Base-by-base conservation (phyloP, 2,888 invertebrate species). In the Drosophila suboccidentalis region DNA sequence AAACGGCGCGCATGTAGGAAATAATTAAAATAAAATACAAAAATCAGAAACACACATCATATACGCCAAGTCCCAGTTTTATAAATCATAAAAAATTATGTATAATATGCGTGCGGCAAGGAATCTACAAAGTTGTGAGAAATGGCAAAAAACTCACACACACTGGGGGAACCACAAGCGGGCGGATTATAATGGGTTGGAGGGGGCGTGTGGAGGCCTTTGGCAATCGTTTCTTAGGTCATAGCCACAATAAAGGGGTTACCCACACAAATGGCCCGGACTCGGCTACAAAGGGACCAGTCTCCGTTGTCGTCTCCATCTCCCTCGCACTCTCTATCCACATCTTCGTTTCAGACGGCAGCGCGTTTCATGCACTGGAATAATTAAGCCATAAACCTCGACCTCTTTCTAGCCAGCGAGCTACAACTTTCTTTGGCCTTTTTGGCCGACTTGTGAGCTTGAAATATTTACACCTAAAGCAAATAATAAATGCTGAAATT, bases 311-410 rank as follows among this genome's bases (percentile, higher is more conserved):
- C 41, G 1, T 11, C 32, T 41, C 29, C 8, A 5, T 11, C 43
- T 19, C 19, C 10, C 11, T n/a, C 15, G 17, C 10, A 13, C 1
- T n/a, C 39, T 26, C 10, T 38, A 6, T n/a, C 39, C 17, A 11
- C 22, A 1, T 44, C 34, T 10, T 6, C 13, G 55, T 34, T 10
- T 55, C 5, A 59, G 59, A 38, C 36, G 54, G 53, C 58, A 57
- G 71, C 66, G 67, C 9, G 55, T 34, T 10, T 89, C 90, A 88
- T 88, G 88, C 81, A 82, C 88, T 75, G 63, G 70, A 90, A 88
- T 85, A 88, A 88, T 90, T 88, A 88, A 90, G 90, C 86, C 73
- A 84, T 90, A 89, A 90, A 75, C 90, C 90, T 90, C 88, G 90
- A 88, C 90, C 90, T 83, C 90, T 79, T 90, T 85, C 75, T 78